Conservation (phyloP, 2,888 invertebrate species). For the Laspeyria flexula region DNA sequence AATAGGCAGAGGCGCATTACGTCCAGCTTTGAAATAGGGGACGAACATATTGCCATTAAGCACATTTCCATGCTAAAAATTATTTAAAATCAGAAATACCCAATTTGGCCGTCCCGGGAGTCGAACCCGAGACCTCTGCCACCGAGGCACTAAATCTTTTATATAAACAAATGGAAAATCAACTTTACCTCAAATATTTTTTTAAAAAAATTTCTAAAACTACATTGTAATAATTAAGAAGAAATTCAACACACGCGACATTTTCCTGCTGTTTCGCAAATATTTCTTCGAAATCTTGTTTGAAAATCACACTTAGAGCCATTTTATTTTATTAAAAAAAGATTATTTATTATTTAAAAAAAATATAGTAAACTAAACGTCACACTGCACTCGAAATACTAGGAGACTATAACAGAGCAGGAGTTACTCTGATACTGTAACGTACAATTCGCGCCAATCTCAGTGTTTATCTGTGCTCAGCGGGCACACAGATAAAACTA, state of each 20-base stretch:
- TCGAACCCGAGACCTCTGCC: too few relatives aligned
- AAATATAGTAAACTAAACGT: constrained; percentile 8
- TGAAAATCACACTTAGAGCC: constrained; percentile 52
- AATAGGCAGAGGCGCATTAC: too few relatives aligned
- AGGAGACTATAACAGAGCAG: constrained; percentile 48
- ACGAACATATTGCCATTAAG: too few relatives aligned
- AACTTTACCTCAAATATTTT: constrained; percentile 44
- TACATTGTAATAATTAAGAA: constrained; percentile 45
- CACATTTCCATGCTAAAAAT: too few relatives aligned
- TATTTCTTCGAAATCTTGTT: constrained; percentile 39
- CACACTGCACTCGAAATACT: constrained; percentile 33
- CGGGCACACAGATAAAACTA: constrained; percentile 25
- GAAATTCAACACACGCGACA: constrained; percentile 55
- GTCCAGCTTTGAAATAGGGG: too few relatives aligned
- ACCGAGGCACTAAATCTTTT: too few relatives aligned
- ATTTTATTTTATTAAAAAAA: constrained; percentile 45
- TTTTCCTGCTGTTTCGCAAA: constrained; percentile 38
- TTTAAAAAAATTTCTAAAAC: constrained; percentile 46
- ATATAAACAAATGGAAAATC: constrained; percentile 12
- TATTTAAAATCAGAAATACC: too few relatives aligned
- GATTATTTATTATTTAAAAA: constrained; percentile 11
- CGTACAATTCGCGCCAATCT: constrained; percentile 45
- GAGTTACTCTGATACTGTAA: constrained; percentile 51
- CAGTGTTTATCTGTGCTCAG: constrained; percentile 36
- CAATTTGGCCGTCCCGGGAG: too few relatives aligned